Percentiles rank a stretch among this genome's conserved stretches.
phyloP scores from a whole-genome alignment of 1,140 invertebrate species.

The Dendrolimus punctatus region DNA sequence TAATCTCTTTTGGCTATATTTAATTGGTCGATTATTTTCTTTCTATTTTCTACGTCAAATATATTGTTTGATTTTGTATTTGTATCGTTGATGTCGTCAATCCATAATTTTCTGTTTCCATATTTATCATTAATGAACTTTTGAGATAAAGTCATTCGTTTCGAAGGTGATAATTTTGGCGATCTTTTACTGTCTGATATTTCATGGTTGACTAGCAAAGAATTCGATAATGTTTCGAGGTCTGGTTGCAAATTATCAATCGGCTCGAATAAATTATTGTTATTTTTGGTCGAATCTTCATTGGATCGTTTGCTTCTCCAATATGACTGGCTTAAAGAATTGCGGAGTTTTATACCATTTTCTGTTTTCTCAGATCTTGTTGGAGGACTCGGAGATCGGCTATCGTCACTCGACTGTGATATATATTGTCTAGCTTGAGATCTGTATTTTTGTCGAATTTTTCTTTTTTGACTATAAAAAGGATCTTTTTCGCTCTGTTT shows the following conservation, averaged over 20 bases:
- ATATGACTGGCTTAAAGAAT: conserved; percentile 64
- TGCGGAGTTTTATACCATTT: conserved; percentile 39
- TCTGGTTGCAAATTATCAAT: conserved; percentile 40
- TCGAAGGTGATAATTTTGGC: conserved; percentile 40
- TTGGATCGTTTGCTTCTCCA: conserved; percentile 60
- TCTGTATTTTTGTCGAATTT: conserved; percentile 73
- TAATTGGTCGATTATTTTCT: conserved; percentile 50
- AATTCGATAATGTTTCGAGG: conserved; percentile 46
- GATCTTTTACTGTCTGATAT: conserved; percentile 46
- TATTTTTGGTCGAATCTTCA: conserved; percentile 41
- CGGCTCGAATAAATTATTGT: conserved; percentile 28
- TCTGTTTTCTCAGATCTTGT: conserved; percentile 42
- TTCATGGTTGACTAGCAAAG: conserved; percentile 24
- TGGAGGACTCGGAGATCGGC: conserved; percentile 69
- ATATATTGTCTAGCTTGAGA: conserved; percentile 66
- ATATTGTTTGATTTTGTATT: conserved; percentile 32
- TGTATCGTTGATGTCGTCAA: conserved; percentile 45
- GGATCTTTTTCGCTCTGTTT: conserved; percentile 86
- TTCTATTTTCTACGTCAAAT: conserved; percentile 47
- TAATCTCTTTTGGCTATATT: conserved; percentile 48
- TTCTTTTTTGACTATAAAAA: conserved; percentile 78
- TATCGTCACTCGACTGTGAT: conserved; percentile 74
- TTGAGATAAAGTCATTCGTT: conserved; percentile 63
- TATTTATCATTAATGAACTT: conserved; percentile 72
- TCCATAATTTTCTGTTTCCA: conserved; percentile 65